These are phyloP conservation scores for Tenthredo notha DNA, from an alignment of 2,888 invertebrate species.

Conservation along the genomic window DNA sequence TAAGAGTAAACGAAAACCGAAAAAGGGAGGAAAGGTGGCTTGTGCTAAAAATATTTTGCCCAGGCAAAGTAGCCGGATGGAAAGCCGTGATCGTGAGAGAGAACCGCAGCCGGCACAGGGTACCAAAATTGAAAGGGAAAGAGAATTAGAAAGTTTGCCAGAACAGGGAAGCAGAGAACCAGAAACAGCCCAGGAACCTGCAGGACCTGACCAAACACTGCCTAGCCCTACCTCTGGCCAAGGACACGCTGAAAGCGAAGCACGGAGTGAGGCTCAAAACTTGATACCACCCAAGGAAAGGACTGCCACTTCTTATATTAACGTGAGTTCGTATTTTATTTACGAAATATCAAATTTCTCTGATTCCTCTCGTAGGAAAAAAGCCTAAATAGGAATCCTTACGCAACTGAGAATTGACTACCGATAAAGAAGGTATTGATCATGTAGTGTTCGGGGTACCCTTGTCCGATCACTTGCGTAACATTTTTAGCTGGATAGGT, in stretches of 20 bases:
- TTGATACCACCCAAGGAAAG: conserved; percentile 81
- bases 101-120: conserved; percentile 73
- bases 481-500: not conserved
- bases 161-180: conserved; percentile 79
- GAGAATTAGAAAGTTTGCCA: conserved; percentile 72
- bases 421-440: not conserved
- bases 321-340: conserved; percentile 76
- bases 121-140: conserved; percentile 74
- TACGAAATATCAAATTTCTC: not conserved
- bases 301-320: conserved; percentile 83
- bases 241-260: conserved; percentile 75
- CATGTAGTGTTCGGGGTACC: not conserved
- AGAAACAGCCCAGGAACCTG: conserved; percentile 81
- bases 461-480: not conserved
- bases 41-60: conserved; percentile 71
- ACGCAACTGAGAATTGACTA: not conserved
- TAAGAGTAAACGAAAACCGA: conserved; percentile 76
- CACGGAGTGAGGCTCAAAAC: conserved; percentile 76
- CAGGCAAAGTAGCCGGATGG: conserved; percentile 70
- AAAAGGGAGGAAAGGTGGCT: conserved; percentile 65
- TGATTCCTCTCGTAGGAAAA: not conserved
- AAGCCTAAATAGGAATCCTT: not conserved
- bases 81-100: conserved; percentile 64
- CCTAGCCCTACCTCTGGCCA: conserved; percentile 77
- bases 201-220: conserved; percentile 80